phyloP scores from a whole-genome alignment of 1,140 invertebrate species.

The Panagrolaimus sp. region DNA sequence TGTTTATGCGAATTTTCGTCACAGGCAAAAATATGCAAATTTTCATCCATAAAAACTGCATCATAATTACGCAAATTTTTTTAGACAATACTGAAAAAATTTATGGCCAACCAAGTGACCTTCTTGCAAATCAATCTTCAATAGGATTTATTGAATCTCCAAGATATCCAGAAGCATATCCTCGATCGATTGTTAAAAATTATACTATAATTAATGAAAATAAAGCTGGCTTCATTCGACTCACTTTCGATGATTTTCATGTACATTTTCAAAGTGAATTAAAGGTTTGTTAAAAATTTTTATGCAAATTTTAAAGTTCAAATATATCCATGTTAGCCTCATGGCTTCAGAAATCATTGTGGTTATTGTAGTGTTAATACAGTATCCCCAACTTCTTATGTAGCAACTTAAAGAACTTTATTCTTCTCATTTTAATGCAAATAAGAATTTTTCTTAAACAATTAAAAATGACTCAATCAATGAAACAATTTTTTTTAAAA shows the following conservation, averaged over 20 bases:
- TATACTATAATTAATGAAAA: constrained; percentile 39
- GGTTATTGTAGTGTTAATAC: no score
- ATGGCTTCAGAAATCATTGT: no score
- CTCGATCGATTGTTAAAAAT: constrained; percentile 30
- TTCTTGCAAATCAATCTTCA: constrained; percentile 22
- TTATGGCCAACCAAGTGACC: constrained; percentile 17
- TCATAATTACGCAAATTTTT: no score
- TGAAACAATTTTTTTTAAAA: no score
- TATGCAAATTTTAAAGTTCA: no score
- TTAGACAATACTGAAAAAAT: constrained; percentile 24
- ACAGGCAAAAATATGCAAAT: no score
- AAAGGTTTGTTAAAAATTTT: constrained; percentile 35
- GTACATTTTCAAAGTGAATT: constrained; percentile 41
- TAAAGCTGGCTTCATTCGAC: constrained; percentile 33
- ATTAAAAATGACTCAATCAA: no score
- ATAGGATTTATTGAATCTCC: constrained; percentile 39
- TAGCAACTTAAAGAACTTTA: background rate
- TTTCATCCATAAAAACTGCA: no score
- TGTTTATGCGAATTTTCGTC: no score
- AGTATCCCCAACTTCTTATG: no score
- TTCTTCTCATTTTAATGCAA: background rate
- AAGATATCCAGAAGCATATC: constrained; percentile 39
- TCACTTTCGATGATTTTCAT: constrained; percentile 43
- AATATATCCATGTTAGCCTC: no score
- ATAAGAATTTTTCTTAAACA: no score